Evolutionary conservation across 2,797 vertebrate species (phyloP), one percentile per base, ranked within the genome.

Genomic region (Nyctalus aviator): DNA sequence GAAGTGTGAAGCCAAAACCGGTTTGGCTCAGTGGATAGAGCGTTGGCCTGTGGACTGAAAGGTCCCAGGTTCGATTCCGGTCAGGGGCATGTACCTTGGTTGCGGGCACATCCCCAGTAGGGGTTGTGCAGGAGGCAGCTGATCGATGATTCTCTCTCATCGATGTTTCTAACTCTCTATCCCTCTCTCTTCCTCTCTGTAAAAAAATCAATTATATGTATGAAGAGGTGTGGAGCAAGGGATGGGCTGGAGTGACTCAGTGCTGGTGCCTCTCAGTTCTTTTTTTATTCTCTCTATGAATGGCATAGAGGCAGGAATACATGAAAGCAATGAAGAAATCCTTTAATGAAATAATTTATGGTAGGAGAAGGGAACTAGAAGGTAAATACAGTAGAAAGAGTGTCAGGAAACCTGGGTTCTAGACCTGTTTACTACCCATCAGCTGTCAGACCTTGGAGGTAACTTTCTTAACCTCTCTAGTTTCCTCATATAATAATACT

Each of bases 211-310:
- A 41, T 41, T 41, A 41, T 41, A 6, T 41, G 7, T 41, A 37
- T 37, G 41, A 50, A 48, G 10, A 53, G 12, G 23, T 14, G n/a
- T 15, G 23, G 41, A 71, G 7, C 32, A 69, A 64, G 21, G 6
- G 55, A 44, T 48, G 53, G 83, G 23, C 46, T 91, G 46, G 53
- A 66, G 35, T 83, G 35, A 21, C n/a, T 90, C 46, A 21, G 13
- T 37, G 9, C 44, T 87, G 64, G 32, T 27, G 11, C 21, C 23
- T 83, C 15, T 72, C 5, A 9, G 20, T 55, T 75, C 35, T 91
- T 53, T 55, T 64, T 86, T 48, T 27, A 76, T 25, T 69, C 55
- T 84, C 75, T 87, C 50, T 50, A 69, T 66, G 86, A 73, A 96
- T 50, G 46, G 17, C 41, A 62, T 37, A 72, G 64, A 55, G 68